Evolutionary conservation across 1,140 invertebrate species (phyloP).

Genomic region (Pteromalus puparum): DNA sequence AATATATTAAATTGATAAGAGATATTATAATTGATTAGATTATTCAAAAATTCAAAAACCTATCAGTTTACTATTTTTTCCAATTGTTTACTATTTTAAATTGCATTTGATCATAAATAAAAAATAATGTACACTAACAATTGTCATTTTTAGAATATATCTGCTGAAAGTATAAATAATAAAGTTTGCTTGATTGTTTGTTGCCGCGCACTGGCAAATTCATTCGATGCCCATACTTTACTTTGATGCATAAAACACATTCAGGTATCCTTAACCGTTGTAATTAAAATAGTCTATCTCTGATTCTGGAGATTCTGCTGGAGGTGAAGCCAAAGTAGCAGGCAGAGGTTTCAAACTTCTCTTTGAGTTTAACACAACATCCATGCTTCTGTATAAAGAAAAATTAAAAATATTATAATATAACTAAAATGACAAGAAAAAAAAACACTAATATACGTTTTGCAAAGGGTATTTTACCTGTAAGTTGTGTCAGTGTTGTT

Average conservation of each 20-base stretch:
- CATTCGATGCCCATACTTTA: constrained; percentile 23
- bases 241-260: constrained; percentile 30
- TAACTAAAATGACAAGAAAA: background rate
- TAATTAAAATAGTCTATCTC: constrained; percentile 63
- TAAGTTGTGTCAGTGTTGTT: constrained; percentile 6
- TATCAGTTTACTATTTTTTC: background rate
- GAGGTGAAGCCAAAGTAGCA: constrained; percentile 52
- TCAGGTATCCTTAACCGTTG: constrained; percentile 26
- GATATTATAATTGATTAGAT: background rate
- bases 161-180: constrained; percentile 33
- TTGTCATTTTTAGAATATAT: background rate
- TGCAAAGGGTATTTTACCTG: constrained; percentile 21
- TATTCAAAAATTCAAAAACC: background rate
- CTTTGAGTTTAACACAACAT: constrained; percentile 64
- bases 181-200: constrained; percentile 3
- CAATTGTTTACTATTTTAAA: background rate
- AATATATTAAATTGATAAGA: background rate
- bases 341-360: constrained; percentile 61
- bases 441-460: background rate
- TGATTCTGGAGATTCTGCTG: constrained; percentile 57
- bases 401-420: constrained; percentile 7
- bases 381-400: constrained; percentile 60
- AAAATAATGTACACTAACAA: constrained; percentile 26
- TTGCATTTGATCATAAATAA: constrained; percentile 25
- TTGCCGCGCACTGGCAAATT: background rate